Conservation (phyloP, 2,888 invertebrate genomes). For the Dryococelus australis region DNA sequence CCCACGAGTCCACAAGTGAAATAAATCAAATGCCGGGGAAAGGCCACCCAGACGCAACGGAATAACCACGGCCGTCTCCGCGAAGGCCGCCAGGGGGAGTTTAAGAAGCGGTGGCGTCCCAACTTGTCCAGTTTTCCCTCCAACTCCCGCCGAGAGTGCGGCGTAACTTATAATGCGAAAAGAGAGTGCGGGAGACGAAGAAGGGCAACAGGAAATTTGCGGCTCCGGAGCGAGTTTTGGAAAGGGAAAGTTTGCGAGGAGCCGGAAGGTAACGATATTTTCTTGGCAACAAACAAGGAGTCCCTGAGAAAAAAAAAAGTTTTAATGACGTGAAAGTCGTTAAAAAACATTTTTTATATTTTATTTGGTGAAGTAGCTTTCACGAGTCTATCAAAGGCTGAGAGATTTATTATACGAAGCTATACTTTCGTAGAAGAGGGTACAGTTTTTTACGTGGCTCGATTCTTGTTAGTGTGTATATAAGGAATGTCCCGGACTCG, state of each 20-base stretch:
- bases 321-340: slow-evolving; percentile 9
- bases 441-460: background rate
- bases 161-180: background rate
- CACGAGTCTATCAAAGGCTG: background rate
- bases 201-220: background rate
- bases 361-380: background rate
- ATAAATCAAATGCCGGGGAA: no score
- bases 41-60: no score
- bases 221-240: background rate
- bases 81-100: no score
- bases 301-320: background rate
- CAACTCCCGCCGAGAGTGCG: no score
- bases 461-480: no score
- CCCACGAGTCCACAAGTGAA: no score
- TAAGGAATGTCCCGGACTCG: no score
- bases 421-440: background rate
- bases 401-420: background rate
- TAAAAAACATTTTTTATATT: background rate
- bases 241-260: background rate
- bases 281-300: background rate
- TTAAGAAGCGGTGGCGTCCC: no score
- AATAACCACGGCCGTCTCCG: no score
- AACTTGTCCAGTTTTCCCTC: no score
- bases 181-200: background rate
- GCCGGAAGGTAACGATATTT: background rate